phyloP scores from a whole-genome alignment of 2,888 invertebrate species.

The Cactoblastis cactorum region DNA sequence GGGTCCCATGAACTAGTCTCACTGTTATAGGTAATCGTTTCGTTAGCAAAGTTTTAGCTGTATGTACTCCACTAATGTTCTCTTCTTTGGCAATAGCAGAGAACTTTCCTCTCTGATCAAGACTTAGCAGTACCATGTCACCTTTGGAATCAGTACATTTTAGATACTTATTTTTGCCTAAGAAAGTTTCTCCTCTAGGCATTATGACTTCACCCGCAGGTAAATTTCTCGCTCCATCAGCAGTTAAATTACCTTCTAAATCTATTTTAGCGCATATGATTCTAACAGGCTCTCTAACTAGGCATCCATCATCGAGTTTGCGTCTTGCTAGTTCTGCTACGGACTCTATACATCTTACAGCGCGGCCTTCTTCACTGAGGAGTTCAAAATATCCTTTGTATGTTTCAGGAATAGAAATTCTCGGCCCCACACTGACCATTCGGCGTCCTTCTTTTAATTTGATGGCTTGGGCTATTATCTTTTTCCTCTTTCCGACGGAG shows the following conservation, averaged over 20 bases:
- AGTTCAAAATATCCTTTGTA: constrained; percentile 96
- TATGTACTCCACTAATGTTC: constrained; percentile 96
- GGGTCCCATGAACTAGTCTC: constrained; percentile 92
- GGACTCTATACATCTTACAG: constrained; percentile 93
- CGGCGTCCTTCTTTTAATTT: constrained; percentile 93
- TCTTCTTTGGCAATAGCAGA: constrained; percentile 95
- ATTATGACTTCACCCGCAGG: constrained; percentile 91
- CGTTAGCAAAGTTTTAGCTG: constrained; percentile 90
- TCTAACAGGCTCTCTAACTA: constrained; percentile 88
- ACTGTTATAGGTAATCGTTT: constrained; percentile 96
- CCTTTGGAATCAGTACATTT: constrained; percentile 93
- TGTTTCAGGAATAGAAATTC: constrained; percentile 93
- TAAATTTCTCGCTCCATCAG: constrained; percentile 85
- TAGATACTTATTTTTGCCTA: constrained; percentile 88
- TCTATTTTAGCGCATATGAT: constrained; percentile 83
- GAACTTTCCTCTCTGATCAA: constrained; percentile 94
- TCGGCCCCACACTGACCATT: constrained; percentile 88
- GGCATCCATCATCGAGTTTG: constrained; percentile 85
- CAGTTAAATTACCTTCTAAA: constrained; percentile 80
- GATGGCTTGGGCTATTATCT: constrained; percentile 92
- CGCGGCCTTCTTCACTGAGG: constrained; percentile 94
- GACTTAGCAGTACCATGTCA: constrained; percentile 88
- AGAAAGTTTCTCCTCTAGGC: constrained; percentile 84
- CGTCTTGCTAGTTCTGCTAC: constrained; percentile 90
- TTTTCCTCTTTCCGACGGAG: constrained; percentile 90